Conservation (phyloP, 2,888 invertebrate species). For the Siphlonurus alternatus region DNA sequence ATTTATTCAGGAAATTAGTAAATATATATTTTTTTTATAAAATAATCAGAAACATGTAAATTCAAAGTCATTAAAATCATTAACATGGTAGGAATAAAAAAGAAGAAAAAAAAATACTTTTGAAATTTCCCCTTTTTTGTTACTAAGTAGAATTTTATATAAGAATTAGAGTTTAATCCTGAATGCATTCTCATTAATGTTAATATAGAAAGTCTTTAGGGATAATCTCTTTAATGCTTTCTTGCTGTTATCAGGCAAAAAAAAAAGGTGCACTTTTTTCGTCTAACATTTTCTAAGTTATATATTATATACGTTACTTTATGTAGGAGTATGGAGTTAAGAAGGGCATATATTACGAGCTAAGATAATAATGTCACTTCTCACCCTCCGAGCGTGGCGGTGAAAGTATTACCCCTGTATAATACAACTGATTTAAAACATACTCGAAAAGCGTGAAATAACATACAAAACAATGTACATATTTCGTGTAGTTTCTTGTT, state of each 20-base stretch:
- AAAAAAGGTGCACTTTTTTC: background rate
- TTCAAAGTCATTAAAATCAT: background rate
- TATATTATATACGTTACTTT: background rate
- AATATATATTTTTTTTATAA: too few relatives aligned
- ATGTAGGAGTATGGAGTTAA: background rate
- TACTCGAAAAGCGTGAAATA: background rate
- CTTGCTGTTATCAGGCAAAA: background rate
- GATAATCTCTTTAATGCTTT: background rate
- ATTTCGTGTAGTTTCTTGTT: background rate
- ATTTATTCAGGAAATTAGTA: background rate
- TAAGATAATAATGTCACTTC: background rate
- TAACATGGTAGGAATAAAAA: background rate
- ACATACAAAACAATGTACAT: background rate
- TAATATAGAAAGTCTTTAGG: background rate
- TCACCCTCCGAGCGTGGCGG: background rate
- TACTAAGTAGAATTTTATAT: background rate
- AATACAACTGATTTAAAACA: background rate
- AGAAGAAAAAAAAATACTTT: background rate
- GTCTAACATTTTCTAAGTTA: background rate
- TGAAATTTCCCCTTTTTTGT: background rate
- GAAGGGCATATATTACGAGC: background rate
- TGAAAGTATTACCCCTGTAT: background rate
- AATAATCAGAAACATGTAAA: background rate
- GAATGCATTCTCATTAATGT: background rate
- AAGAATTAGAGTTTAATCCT: background rate